Percentiles rank a stretch among this genome's conserved stretches.
Evolutionary conservation across 2,113 vertebrate species (phyloP).

Genomic region (Trogon surrucura): DNA sequence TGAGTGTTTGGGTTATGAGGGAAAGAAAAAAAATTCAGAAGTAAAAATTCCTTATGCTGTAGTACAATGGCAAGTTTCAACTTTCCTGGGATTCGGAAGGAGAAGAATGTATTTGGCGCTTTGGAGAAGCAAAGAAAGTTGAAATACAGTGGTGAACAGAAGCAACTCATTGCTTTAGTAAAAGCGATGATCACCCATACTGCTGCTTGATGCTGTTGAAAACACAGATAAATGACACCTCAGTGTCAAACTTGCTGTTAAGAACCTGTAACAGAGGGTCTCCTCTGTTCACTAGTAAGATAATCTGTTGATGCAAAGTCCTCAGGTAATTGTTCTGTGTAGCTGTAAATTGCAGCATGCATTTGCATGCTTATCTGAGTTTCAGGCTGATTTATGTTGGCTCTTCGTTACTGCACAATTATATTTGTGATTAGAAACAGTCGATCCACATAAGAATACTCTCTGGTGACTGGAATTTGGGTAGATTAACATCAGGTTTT

Average conservation of each 20-base stretch:
- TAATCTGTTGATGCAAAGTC: not conserved
- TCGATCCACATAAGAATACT: rapidly evolving
- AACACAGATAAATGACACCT: not conserved
- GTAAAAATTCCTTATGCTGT: not conserved
- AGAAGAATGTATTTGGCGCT: not conserved
- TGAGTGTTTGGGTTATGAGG: not conserved
- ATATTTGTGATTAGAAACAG: not conserved
- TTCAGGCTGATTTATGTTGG: not conserved
- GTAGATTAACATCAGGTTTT: not conserved
- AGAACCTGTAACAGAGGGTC: not conserved
- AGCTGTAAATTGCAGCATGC: not conserved
- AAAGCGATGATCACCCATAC: not conserved
- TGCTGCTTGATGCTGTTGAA: not conserved
- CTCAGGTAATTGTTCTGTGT: not conserved
- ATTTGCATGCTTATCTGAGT: not conserved
- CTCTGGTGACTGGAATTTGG: not conserved
- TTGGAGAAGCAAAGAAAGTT: not conserved
- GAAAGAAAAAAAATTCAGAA: not conserved
- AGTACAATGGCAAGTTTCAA: not conserved
- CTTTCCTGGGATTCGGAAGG: not conserved
- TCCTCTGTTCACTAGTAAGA: not conserved
- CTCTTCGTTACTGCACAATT: not conserved
- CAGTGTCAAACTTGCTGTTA: not conserved
- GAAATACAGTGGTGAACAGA: not conserved
- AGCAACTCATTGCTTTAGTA: not conserved